Evolutionary conservation across 2,113 vertebrate species (phyloP), one percentile per base, ranked within the genome.

Genomic region (Nicator chloris): DNA sequence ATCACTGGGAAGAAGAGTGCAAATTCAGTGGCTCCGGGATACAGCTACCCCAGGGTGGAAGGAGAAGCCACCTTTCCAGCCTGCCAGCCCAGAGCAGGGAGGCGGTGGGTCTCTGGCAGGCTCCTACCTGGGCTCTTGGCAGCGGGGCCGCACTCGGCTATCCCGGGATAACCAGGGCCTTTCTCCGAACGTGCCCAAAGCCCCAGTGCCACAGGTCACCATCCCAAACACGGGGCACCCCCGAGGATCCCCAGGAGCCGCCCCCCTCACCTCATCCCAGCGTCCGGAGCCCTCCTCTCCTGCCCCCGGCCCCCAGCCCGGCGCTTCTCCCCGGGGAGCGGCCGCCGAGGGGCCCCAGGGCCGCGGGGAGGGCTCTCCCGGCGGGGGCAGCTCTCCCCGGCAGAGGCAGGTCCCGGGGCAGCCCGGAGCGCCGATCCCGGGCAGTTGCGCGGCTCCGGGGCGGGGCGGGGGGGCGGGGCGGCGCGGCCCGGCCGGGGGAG

Each of bases 331-430:
- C 39, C 6, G 13, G 49, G 54, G 28, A 18, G 14, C 57, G 27
- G 76, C 59, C 4, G 56, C 73, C 57, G 30, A 8, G 44, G 44
- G 39, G 14, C 6, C 22, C 21, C 26, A n/a, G 2, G 28, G 14
- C 37, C 9, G 27, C 26, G 19, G 39, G 40, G 4, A 33, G 16
- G 13, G 2, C n/a, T n/a, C n/a, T n/a, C n/a, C 4, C 8, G 31
- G 12, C 7, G 10, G 0, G 1, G 15, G 15, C 54, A 23, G 27
- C 8, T 11, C 12, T 2, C 17, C 49, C 3, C 0, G 15, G 4
- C 30, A 5, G 10, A 4, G 66, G 26, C 56, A 2, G 27, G 6
- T 10, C 4, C 39, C 15, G 7, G 2, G 8, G 18, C 44, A 27
- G 10, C 39, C 15, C 49, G 13, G 11, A 44, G 71, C 35, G 19